These are phyloP conservation scores for Rhodinocichla rosea DNA, from an alignment of 2,113 vertebrate species.

Conservation along the genomic window DNA sequence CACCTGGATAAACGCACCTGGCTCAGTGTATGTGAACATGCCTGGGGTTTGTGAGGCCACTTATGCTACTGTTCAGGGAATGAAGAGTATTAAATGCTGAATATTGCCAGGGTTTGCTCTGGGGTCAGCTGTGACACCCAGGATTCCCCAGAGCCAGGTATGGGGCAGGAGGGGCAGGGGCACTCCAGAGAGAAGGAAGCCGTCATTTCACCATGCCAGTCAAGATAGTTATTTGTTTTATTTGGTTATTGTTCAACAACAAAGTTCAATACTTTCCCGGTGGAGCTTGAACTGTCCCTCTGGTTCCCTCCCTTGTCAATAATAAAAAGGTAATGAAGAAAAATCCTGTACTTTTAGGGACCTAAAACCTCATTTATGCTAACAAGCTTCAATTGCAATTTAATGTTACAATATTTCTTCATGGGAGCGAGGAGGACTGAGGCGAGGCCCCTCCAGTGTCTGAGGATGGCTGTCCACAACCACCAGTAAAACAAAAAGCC, in stretches of 20 bases:
- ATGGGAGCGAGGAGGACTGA: slow-evolving; percentile 66
- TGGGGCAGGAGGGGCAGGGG: neutral
- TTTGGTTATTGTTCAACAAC: slow-evolving; percentile 75
- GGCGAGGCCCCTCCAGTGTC: slow-evolving; percentile 53
- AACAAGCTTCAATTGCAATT: slow-evolving; percentile 64
- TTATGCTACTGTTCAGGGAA: neutral
- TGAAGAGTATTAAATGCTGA: neutral
- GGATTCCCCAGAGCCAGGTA: neutral
- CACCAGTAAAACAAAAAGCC: slow-evolving; percentile 74
- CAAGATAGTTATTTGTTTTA: slow-evolving; percentile 72
- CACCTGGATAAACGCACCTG: neutral
- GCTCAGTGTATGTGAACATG: neutral
- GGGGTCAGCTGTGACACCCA: neutral
- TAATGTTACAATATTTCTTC: slow-evolving; percentile 62
- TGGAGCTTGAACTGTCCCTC: slow-evolving; percentile 56
- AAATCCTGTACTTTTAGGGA: slow-evolving; percentile 70
- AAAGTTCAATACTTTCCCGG: slow-evolving; percentile 68
- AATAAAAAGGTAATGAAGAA: slow-evolving; percentile 78
- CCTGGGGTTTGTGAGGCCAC: neutral
- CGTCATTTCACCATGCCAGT: slow-evolving; percentile 49
- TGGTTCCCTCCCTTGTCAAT: slow-evolving; percentile 61
- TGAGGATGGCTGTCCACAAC: slow-evolving; percentile 68
- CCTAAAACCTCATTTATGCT: slow-evolving; percentile 68
- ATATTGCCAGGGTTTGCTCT: neutral
- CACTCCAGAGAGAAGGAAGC: slow-evolving; percentile 47